Percentiles rank a stretch among this genome's conserved stretches.
These are phyloP conservation scores for Pollicipes pollicipes DNA, from an alignment of 1,140 invertebrate genomes.

Conservation along the genomic window DNA sequence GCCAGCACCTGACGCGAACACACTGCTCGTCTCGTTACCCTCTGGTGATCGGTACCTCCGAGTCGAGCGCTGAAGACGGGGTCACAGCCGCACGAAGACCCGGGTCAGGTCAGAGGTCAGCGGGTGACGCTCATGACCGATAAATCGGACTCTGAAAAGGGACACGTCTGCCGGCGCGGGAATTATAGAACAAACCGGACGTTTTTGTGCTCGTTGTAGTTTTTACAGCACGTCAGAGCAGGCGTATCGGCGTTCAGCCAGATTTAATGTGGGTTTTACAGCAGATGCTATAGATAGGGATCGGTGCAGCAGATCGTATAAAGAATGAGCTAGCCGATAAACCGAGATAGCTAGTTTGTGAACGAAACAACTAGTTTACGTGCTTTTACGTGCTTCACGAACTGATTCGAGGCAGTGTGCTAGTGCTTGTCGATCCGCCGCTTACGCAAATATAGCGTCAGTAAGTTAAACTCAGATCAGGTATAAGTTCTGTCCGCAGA, in stretches of 20 bases:
- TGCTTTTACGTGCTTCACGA: not conserved
- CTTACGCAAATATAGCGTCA: no score
- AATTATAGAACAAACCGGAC: not conserved
- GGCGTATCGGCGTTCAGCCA: not conserved
- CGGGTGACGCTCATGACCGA: not conserved
- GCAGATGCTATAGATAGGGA: not conserved
- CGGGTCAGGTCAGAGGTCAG: not conserved
- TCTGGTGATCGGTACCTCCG: no score
- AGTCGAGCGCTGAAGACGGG: no score
- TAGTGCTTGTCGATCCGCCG: not conserved
- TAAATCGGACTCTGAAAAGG: not conserved
- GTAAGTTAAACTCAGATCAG: no score
- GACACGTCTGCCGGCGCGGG: not conserved
- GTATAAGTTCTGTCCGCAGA: not conserved
- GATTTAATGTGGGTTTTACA: not conserved
- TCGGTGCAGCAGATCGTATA: not conserved
- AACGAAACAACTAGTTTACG: not conserved
- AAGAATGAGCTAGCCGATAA: not conserved
- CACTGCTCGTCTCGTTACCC: no score
- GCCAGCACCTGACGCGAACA: no score
- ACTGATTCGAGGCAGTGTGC: not conserved
- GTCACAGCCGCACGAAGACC: no score
- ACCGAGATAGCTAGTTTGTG: not conserved
- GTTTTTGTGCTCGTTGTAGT: not conserved
- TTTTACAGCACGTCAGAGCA: not conserved